These are phyloP conservation scores for Daubentonia madagascariensis DNA, from an alignment of 2,113 vertebrate genomes.

Conservation along the genomic window DNA sequence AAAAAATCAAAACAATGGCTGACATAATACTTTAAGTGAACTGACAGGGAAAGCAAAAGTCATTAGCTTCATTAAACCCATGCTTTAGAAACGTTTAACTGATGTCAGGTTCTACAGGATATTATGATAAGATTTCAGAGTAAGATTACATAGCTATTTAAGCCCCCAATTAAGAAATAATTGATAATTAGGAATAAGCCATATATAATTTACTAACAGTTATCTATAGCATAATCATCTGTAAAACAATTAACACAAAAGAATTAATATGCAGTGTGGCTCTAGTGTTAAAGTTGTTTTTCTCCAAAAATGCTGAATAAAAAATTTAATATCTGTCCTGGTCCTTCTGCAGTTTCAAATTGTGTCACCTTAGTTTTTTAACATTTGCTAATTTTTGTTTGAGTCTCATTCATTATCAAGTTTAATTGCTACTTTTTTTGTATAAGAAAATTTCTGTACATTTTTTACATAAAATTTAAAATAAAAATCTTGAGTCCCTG, in stretches of 20 bases:
- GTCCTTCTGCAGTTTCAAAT: not conserved
- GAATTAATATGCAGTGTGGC: not conserved
- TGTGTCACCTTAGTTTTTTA: not conserved
- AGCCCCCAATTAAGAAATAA: constrained; percentile 17
- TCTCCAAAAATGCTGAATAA: not conserved
- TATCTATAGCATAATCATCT: not conserved
- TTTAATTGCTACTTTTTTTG: not conserved
- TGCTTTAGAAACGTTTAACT: not conserved
- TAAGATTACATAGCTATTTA: not conserved
- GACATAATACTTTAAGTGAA: not conserved
- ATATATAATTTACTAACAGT: not conserved
- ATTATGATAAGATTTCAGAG: not conserved
- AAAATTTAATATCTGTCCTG: not conserved
- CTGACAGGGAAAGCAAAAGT: not conserved
- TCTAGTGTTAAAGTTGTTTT: not conserved
- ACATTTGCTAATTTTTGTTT: not conserved
- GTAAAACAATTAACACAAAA: not conserved
- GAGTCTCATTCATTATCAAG: not conserved
- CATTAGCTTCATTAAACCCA: not conserved
- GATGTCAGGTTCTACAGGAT: not conserved
- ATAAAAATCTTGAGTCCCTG: not conserved
- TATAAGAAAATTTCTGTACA: not conserved
- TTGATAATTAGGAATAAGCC: not conserved
- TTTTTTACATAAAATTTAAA: constrained; percentile 32
- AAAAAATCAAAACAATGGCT: not conserved